Evolutionary conservation across 2,113 vertebrate species (phyloP).

Genomic region (Alexandromys fortis): DNA sequence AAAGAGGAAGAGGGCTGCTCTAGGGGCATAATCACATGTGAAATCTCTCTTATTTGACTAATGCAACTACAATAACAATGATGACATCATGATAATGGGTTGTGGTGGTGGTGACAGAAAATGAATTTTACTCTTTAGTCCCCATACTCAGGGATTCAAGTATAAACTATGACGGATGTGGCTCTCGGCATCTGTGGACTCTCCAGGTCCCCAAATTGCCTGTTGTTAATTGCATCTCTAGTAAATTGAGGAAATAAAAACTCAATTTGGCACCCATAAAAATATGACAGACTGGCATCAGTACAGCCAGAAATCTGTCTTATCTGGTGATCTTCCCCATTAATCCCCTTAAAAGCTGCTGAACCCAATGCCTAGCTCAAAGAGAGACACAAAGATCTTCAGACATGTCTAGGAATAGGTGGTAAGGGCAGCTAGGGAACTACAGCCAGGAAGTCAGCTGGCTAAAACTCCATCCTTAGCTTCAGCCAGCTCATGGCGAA

Average conservation of each 20-base stretch:
- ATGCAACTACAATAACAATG: slow-evolving; percentile 59
- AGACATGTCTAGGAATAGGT: background rate
- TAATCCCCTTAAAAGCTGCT: slow-evolving; percentile 73
- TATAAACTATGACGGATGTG: slow-evolving; percentile 79
- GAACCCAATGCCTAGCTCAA: background rate
- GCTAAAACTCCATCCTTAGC: background rate
- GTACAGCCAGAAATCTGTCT: slow-evolving; percentile 76
- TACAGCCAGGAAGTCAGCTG: background rate
- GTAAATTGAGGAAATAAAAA: slow-evolving; percentile 83
- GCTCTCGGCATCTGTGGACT: slow-evolving; percentile 76
- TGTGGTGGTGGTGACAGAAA: background rate
- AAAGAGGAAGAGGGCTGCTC: slow-evolving; percentile 9
- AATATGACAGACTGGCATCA: slow-evolving; percentile 80
- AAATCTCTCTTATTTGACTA: slow-evolving; percentile 79
- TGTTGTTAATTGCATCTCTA: slow-evolving; percentile 84
- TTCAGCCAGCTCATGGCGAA: background rate
- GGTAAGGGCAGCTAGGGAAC: background rate
- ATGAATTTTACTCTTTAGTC: slow-evolving; percentile 76
- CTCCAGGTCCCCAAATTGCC: slow-evolving; percentile 79
- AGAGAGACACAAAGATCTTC: background rate
- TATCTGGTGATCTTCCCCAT: slow-evolving; percentile 60
- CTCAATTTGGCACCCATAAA: slow-evolving; percentile 83
- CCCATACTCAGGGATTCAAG: slow-evolving; percentile 77
- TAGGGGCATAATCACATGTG: slow-evolving; percentile 68
- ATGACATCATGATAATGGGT: background rate